phyloP scores from a whole-genome alignment of 1,140 invertebrate species.

The Galendromus occidentalis region DNA sequence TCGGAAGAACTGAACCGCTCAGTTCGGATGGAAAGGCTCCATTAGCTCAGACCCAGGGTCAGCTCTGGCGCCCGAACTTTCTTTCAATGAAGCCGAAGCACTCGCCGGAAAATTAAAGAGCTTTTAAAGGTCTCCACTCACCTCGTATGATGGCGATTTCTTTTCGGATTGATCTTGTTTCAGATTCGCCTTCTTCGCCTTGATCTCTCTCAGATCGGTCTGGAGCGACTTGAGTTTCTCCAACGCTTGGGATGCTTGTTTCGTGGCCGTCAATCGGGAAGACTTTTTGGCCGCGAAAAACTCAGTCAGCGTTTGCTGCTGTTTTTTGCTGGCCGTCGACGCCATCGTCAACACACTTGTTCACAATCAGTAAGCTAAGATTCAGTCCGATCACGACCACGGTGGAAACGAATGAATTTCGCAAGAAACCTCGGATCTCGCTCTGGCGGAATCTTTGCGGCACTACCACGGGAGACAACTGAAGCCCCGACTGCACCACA shows the following conservation, averaged over 20 bases:
- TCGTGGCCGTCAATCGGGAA: not conserved
- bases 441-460: no score
- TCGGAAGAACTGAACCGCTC: no score
- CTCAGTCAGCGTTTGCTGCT: conserved; percentile 3
- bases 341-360: not conserved
- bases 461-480: no score
- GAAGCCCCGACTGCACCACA: no score
- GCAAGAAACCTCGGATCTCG: no score
- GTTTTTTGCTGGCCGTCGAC: not conserved
- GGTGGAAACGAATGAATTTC: no score
- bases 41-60: no score
- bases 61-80: no score
- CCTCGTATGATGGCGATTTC: not conserved
- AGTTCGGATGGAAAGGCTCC: no score
- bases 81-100: no score
- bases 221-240: not conserved
- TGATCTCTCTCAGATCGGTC: not conserved
- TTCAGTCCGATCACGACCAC: no score
- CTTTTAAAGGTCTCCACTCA: not conserved
- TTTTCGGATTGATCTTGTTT: not conserved
- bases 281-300: conserved; percentile 2
- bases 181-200: not conserved
- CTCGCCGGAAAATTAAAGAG: not conserved
- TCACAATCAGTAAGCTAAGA: no score
- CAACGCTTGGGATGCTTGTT: not conserved